Percentiles rank a stretch among this genome's conserved stretches.
These are phyloP conservation scores for Lethenteron reissneri DNA, from an alignment of 2,113 vertebrate genomes.

Conservation along the genomic window DNA sequence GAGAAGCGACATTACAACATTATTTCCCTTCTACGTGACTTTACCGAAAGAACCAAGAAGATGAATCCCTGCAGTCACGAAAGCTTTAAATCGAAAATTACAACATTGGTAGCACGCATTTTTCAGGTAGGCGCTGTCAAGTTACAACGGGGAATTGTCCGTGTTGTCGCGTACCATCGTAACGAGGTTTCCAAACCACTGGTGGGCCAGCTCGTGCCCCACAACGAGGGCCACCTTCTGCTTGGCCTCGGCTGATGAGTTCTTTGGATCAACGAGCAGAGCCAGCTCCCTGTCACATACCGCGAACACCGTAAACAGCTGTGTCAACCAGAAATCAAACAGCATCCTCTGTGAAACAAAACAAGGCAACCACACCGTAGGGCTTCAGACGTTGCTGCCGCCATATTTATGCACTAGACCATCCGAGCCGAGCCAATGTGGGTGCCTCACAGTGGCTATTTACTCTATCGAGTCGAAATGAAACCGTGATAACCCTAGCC, in stretches of 20 bases:
- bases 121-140: background rate
- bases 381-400: too few species aligned
- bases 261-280: slow-evolving; percentile 4
- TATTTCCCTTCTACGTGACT: background rate
- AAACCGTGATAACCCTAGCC: too few species aligned
- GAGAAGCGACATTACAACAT: background rate
- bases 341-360: too few species aligned
- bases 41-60: background rate
- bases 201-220: slow-evolving; percentile 2
- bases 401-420: too few species aligned
- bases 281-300: background rate
- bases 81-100: background rate
- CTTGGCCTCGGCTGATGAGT: background rate
- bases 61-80: too few species aligned
- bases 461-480: too few species aligned
- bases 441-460: too few species aligned
- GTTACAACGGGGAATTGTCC: too few species aligned
- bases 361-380: too few species aligned
- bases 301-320: too few species aligned
- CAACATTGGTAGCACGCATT: background rate
- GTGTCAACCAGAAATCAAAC: too few species aligned
- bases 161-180: slow-evolving; percentile 7
- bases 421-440: too few species aligned
- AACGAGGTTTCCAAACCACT: slow-evolving; percentile 1
- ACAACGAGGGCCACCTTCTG: background rate